Evolutionary conservation across 2,797 vertebrate species (phyloP).

Genomic region (Anabacerthia variegaticeps): DNA sequence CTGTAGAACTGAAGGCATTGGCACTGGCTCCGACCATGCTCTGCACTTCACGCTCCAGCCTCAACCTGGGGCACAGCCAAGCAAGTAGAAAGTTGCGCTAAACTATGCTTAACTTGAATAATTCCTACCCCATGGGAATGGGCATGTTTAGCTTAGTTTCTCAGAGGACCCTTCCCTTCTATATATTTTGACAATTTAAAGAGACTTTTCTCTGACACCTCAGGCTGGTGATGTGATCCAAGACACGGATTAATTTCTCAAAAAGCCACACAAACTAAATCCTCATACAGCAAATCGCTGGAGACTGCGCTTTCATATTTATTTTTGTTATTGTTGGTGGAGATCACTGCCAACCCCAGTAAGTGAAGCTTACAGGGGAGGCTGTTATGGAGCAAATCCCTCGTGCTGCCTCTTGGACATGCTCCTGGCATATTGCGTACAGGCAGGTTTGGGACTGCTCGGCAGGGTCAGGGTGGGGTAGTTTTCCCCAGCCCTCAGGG

Average conservation of each 20-base stretch:
- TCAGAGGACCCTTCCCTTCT: not conserved
- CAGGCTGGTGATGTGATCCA: not conserved
- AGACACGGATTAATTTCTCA: slow-evolving; percentile 6
- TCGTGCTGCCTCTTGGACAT: slow-evolving; percentile 49
- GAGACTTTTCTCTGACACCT: slow-evolving; percentile 42
- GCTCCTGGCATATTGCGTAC: slow-evolving; percentile 21
- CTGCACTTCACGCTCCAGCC: not conserved
- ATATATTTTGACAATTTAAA: slow-evolving; percentile 54
- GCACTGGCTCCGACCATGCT: not conserved
- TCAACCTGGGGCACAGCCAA: not conserved
- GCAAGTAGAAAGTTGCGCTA: not conserved
- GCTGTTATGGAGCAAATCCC: slow-evolving; percentile 33
- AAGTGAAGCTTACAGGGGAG: slow-evolving; percentile 37
- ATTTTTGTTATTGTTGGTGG: slow-evolving; percentile 54
- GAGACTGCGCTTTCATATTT: slow-evolving; percentile 54
- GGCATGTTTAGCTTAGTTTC: not conserved
- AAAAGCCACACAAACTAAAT: slow-evolving; percentile 46
- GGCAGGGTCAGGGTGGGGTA: not conserved
- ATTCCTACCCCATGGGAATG: not conserved
- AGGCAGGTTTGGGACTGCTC: slow-evolving; percentile 13
- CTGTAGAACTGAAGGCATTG: not conserved
- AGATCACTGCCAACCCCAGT: slow-evolving; percentile 44
- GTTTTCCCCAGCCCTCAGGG: slow-evolving; percentile 25
- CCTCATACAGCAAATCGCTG: not conserved
- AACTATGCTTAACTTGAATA: not conserved